Evolutionary conservation across 2,888 invertebrate species (phyloP).

Genomic region (Arenicola marina): DNA sequence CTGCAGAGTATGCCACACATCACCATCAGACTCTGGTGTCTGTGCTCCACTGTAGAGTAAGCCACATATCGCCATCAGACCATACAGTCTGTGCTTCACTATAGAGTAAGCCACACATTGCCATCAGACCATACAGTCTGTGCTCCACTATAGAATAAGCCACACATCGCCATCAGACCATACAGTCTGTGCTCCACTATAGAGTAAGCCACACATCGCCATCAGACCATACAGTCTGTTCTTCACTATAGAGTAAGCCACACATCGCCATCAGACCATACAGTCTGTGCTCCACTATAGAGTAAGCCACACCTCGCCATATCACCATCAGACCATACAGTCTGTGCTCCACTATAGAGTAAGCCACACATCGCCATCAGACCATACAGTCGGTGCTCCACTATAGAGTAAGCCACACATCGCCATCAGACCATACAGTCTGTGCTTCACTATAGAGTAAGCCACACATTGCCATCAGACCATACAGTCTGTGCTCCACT

Average conservation of each 20-base stretch:
- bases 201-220: slow-evolving; percentile 23
- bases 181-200: slow-evolving; percentile 23
- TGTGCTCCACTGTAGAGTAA: slow-evolving; percentile 27
- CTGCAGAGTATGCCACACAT: slow-evolving; percentile 25
- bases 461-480: slow-evolving; percentile 19
- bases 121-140: slow-evolving; percentile 23
- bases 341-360: slow-evolving; percentile 26
- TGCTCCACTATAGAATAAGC: slow-evolving; percentile 26
- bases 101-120: slow-evolving; percentile 25
- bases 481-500: slow-evolving; percentile 22
- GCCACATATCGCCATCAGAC: slow-evolving; percentile 19
- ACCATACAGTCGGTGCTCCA: slow-evolving; percentile 23
- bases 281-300: slow-evolving; percentile 22
- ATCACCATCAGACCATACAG: slow-evolving; percentile 22
- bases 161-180: slow-evolving; percentile 19
- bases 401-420: slow-evolving; percentile 26
- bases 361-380: slow-evolving; percentile 18
- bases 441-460: slow-evolving; percentile 27
- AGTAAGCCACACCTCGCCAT: slow-evolving; percentile 21
- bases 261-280: slow-evolving; percentile 23
- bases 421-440: slow-evolving; percentile 21
- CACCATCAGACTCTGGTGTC: slow-evolving; percentile 20
- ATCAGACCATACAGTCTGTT: slow-evolving; percentile 24
- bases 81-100: slow-evolving; percentile 22
- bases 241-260: slow-evolving; percentile 25